A percentile compares a stretch with the other conserved stretches of the same genome.
These are phyloP conservation scores for Archilochus colubris DNA, from an alignment of 2,113 vertebrate genomes.

Conservation along the genomic window DNA sequence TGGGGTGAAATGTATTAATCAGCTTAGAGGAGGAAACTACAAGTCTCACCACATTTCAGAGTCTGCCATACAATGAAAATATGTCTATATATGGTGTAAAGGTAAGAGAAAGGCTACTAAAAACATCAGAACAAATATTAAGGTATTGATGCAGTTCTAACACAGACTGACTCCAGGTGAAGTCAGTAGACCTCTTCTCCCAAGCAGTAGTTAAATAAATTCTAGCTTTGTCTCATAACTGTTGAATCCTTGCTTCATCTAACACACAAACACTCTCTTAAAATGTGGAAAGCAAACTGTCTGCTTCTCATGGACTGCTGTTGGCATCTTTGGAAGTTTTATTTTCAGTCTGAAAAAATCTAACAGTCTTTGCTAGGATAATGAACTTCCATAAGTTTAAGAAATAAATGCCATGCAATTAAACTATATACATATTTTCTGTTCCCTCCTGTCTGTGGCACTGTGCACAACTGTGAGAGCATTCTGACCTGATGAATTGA, in stretches of 20 bases:
- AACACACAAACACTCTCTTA: neutral
- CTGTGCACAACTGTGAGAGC: neutral
- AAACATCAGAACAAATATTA: neutral
- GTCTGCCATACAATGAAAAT: neutral
- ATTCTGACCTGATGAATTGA: constrained; percentile 15
- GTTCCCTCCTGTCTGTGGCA: neutral
- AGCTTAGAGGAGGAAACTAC: neutral
- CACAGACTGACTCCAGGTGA: neutral
- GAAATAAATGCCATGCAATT: constrained; percentile 37
- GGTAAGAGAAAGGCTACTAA: neutral
- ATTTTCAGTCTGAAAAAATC: neutral
- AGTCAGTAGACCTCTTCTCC: neutral
- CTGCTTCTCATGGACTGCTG: neutral
- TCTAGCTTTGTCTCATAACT: neutral
- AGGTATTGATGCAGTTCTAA: neutral
- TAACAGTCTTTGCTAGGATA: neutral
- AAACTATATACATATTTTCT: constrained; percentile 26
- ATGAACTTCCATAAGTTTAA: neutral
- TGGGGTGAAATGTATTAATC: constrained; percentile 3
- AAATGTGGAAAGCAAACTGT: constrained; percentile 1
- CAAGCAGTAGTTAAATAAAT: neutral
- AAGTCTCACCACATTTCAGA: neutral
- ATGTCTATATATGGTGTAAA: constrained; percentile 3
- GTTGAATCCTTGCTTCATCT: neutral
- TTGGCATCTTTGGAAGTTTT: constrained; percentile 28